Percentiles rank a stretch among this genome's conserved stretches.
These are phyloP conservation scores for Macroglossus sobrinus DNA, from an alignment of 2,113 vertebrate species.

Conservation along the genomic window DNA sequence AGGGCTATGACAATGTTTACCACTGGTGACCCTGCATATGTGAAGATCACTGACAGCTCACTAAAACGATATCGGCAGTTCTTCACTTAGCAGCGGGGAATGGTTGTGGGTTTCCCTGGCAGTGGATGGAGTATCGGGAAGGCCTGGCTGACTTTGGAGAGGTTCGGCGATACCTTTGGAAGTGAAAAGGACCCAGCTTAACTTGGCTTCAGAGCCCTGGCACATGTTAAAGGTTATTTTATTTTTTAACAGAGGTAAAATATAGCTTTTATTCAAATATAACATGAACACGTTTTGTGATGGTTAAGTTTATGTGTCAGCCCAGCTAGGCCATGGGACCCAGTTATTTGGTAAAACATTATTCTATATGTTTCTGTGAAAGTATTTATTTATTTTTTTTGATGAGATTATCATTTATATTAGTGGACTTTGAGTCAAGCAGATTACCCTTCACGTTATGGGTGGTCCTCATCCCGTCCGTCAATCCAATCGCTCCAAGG, in stretches of 20 bases:
- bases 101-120: background rate
- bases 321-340: background rate
- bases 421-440: background rate
- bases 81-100: background rate
- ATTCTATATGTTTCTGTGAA: background rate
- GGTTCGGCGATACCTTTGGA: background rate
- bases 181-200: background rate
- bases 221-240: background rate
- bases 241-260: background rate
- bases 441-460: background rate
- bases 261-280: background rate
- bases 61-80: background rate
- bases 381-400: background rate
- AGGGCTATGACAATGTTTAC: background rate
- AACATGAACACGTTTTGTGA: background rate
- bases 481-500: background rate
- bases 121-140: background rate
- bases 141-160: background rate
- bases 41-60: background rate
- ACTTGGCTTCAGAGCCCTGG: background rate
- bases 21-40: background rate
- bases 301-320: background rate
- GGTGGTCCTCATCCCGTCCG: background rate
- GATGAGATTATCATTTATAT: background rate
- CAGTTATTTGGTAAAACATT: conserved; percentile 6